phyloP scores from a whole-genome alignment of 2,888 invertebrate species.

The Macroteleia sp. region DNA sequence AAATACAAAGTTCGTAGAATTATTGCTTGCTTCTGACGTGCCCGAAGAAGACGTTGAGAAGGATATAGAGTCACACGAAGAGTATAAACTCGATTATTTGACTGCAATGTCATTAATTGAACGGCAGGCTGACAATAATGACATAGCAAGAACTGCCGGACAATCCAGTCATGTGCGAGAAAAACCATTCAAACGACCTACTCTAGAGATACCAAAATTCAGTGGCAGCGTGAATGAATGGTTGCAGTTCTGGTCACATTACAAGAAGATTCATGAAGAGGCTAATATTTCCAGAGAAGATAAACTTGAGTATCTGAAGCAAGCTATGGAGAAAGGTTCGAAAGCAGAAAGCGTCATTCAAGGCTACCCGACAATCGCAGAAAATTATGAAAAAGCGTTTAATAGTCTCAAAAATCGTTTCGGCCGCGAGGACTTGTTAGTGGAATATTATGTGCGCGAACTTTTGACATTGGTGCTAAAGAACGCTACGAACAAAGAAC shows the following conservation, averaged over 20 bases:
- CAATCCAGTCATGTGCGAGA: conserved; percentile 1
- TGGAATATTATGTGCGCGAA: conserved; percentile 70
- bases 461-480: conserved; percentile 65
- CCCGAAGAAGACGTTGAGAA: conserved; percentile 9
- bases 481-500: conserved; percentile 50
- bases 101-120: background rate
- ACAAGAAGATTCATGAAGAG: conserved; percentile 69
- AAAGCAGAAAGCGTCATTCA: conserved; percentile 67
- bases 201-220: conserved; percentile 67
- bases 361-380: conserved; percentile 67
- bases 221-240: conserved; percentile 66
- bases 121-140: background rate
- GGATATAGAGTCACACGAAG: conserved; percentile 55
- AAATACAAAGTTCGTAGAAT: conserved; percentile 35
- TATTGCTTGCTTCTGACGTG: conserved; percentile 6
- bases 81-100: conserved; percentile 32
- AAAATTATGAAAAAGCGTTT: conserved; percentile 71
- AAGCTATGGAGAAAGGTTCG: conserved; percentile 58
- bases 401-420: conserved; percentile 64
- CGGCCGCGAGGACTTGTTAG: conserved; percentile 67
- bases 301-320: conserved; percentile 69
- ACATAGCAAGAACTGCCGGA: background rate
- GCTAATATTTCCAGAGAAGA: conserved; percentile 52
- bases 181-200: conserved; percentile 60
- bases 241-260: conserved; percentile 71